Conservation (phyloP, 2,888 invertebrate genomes). For the Epirrhoe alternata region DNA sequence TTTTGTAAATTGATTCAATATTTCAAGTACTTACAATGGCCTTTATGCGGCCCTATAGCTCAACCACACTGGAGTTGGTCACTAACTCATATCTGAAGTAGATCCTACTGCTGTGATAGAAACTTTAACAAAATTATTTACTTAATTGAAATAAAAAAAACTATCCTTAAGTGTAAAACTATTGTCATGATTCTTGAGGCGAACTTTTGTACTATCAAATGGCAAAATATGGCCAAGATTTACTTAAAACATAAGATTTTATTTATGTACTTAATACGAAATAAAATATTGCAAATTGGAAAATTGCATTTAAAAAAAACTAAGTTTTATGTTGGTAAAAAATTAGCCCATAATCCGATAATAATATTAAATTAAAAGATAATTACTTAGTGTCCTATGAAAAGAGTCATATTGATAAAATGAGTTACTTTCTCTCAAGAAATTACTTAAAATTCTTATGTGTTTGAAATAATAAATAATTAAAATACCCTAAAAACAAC, state of each 20-base stretch:
- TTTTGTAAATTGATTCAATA: too few species aligned
- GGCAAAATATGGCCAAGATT: conserved; percentile 22
- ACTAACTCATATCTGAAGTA: too few species aligned
- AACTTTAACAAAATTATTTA: not conserved
- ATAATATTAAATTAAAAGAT: too few species aligned
- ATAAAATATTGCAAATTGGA: too few species aligned
- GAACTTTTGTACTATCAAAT: conserved; percentile 22
- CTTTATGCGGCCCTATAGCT: too few species aligned
- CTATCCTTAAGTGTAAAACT: not conserved
- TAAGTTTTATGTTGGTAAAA: not conserved
- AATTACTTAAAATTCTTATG: not conserved
- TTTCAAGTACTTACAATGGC: too few species aligned
- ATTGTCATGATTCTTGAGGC: conserved; percentile 27
- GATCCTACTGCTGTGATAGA: too few species aligned
- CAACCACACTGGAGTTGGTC: too few species aligned
- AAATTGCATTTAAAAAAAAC: too few species aligned
- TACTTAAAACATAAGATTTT: not conserved
- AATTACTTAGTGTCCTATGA: too few species aligned
- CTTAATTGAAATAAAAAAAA: not conserved
- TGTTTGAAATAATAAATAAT: conserved; percentile 8
- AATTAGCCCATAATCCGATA: conserved; percentile 10
- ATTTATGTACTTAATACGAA: not conserved
- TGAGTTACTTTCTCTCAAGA: too few species aligned
- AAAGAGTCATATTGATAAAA: too few species aligned
- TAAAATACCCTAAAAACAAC: conserved; percentile 6